Conservation (phyloP, 2,797 vertebrate genomes). For the Pristis pectinata region DNA sequence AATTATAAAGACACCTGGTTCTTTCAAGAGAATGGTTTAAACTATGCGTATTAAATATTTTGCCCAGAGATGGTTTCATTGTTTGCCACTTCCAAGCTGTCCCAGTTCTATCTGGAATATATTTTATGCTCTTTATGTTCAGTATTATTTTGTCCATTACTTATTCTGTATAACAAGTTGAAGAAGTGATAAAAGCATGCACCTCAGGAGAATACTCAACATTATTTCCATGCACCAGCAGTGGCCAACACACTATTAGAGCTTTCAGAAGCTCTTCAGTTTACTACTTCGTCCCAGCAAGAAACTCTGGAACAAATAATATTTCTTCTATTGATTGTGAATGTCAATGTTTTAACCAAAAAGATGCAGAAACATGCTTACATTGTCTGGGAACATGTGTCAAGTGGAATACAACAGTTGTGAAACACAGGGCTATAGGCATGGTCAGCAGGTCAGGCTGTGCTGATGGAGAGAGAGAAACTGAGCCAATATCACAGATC, state of each 20-base stretch:
- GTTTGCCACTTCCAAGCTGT: not conserved
- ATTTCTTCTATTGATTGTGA: not conserved
- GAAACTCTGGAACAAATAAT: not conserved
- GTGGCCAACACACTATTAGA: not conserved
- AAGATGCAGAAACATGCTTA: not conserved
- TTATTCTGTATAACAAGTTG: not conserved
- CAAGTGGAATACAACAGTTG: too few species aligned
- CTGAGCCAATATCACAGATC: too few species aligned
- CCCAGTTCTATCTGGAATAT: not conserved
- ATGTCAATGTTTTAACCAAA: not conserved
- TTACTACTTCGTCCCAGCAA: not conserved
- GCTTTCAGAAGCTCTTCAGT: not conserved
- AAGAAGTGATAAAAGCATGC: not conserved
- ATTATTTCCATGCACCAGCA: not conserved
- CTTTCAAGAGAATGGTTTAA: not conserved
- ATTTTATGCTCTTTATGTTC: not conserved
- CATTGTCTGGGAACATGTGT: not conserved
- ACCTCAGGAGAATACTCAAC: not conserved
- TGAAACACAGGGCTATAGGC: too few species aligned
- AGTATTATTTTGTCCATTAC: not conserved
- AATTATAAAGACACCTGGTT: not conserved
- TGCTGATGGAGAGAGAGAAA: too few species aligned
- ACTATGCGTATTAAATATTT: not conserved
- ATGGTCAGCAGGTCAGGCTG: too few species aligned
- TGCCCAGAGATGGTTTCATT: not conserved